These are phyloP conservation scores for Cylloceria caligata DNA, from an alignment of 2,888 invertebrate species.

Conservation along the genomic window DNA sequence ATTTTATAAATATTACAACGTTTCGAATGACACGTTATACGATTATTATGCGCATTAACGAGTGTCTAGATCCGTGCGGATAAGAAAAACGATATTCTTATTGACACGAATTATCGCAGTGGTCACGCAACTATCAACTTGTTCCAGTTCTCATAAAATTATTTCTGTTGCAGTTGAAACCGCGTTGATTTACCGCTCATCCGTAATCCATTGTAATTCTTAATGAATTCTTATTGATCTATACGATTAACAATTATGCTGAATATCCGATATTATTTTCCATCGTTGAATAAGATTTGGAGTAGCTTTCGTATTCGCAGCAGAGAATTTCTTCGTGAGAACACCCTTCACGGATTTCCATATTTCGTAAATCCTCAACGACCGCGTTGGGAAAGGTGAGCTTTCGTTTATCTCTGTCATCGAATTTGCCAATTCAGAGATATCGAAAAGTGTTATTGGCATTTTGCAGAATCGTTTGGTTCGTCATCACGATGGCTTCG, in stretches of 20 bases:
- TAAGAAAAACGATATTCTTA: conserved; percentile 31
- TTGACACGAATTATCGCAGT: not conserved
- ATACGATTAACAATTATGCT: not conserved
- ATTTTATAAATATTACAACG: conserved; percentile 1
- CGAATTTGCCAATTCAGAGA: not conserved
- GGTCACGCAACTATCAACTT: not conserved
- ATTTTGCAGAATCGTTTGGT: conserved; percentile 90
- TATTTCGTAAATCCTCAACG: conserved; percentile 91
- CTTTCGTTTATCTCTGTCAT: not conserved
- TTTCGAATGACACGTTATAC: conserved; percentile 30
- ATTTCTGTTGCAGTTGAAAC: not conserved
- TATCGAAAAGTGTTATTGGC: not conserved
- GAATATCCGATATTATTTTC: conserved; percentile 63
- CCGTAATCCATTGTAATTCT: not conserved
- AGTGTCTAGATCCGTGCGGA: conserved; percentile 36
- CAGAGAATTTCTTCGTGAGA: conserved; percentile 76
- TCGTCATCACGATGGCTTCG: conserved; percentile 90
- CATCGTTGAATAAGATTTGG: conserved; percentile 65
- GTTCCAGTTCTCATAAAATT: not conserved
- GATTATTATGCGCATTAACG: conserved; percentile 18
- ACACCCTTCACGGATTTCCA: conserved; percentile 90
- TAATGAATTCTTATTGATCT: not conserved
- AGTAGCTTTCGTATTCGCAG: conserved; percentile 72
- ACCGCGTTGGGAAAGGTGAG: conserved; percentile 91
- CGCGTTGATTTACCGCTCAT: not conserved